Base-by-base conservation (phyloP, 2,797 vertebrate genomes). In the Coregonus ussuriensis region DNA sequence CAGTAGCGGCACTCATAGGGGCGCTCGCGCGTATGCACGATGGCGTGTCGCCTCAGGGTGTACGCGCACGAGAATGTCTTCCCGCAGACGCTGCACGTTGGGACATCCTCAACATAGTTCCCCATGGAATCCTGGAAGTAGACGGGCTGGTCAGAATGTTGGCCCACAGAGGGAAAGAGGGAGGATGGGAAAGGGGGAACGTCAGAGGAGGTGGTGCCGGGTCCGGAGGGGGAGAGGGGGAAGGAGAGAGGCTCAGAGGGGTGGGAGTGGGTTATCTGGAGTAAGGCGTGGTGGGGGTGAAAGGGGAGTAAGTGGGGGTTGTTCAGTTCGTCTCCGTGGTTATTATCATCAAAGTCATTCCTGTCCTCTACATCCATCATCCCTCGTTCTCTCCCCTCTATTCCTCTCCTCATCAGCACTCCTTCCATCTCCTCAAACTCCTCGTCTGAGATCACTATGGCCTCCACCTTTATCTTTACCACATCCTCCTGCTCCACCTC, bases 31-130 rank as follows among this genome's bases (percentile, higher is more conserved):
- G 97, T 99, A 88, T 99, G 97, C 67, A 99, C 97, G 0, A 97
- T 98, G 71, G 97, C 97, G 0, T 99, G 97, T 15, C 97, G 95
- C 77, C 97, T 89, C 2, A 99, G 90, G 0, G 97, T 98, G 85
- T 99, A 98, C 0, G 97, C 96, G 75, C 97, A 98, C 0, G 97
- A 99, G 87, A 99, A 99, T 0, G 97, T 99, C 85, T 98, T 99
- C 14, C 97, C 96, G 2, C 97, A 98, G 0, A 96, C 96, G 71
- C 92, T 92, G 53, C 97, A 98, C 0, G 97, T 98, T 16, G 97
- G 97, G 0, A 98, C 95, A 0, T 99, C 97, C 72, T 98, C 97
- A 21, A 95, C 93, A 6, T 96, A 95, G 76, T 95, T 95, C 41
- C 91, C 93, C 47, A 95, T 91, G 41, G 41, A 47, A 47, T 47